Base-by-base conservation (phyloP, 2,888 invertebrate species). In the Platynereis dumerilii region DNA sequence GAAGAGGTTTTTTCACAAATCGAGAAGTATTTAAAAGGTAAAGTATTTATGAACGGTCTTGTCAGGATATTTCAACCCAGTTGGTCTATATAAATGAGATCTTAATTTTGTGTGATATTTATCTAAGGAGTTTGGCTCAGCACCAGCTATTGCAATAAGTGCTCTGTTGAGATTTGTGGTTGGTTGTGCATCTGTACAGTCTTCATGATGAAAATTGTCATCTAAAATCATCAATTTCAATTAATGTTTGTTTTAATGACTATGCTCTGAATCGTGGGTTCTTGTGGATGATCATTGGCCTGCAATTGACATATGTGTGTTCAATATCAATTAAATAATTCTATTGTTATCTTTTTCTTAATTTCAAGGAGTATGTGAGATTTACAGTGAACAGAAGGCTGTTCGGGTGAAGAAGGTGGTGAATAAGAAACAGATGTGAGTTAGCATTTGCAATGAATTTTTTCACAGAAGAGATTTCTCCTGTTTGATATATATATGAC, bases 361-460 rank as follows among this genome's bases (percentile, higher is more conserved):
- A 34, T 15, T 77, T 78, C n/a, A 74, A 85, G 88, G 88, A 67
- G 92, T 96, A 0, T 93, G 93, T 73, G 91, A 92, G 80, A 90
- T 94, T 66, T 94, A 94, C 82, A 90, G 92, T 63, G 93, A 95
- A 83, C 91, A 94, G 71, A 92, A 92, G 84, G 93, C 94, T 1
- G 88, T 94, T 65, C 85, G 95, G 68, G 91, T 95, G 0, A 94
- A 94, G 81, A 87, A 92, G 76, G 91, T 92, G 1, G 86, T 94
- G 39, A 94, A 96, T 78, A 89, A 91, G 59, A 90, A 92, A 77
- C 91, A 91, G 80, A 86, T 95, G 75, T 89, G 69, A 76, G 77
- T 73, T 34, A 2, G 27, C 2, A 20, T 48, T 34, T 34, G 34
- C 5, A 34, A 34, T 34, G n/a, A n/a, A n/a, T n/a, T n/a, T n/a